A percentile compares a stretch with the other conserved stretches of the same genome.
These are phyloP conservation scores for Proterorhinus semilunaris DNA, from an alignment of 2,113 vertebrate genomes.

Conservation along the genomic window DNA sequence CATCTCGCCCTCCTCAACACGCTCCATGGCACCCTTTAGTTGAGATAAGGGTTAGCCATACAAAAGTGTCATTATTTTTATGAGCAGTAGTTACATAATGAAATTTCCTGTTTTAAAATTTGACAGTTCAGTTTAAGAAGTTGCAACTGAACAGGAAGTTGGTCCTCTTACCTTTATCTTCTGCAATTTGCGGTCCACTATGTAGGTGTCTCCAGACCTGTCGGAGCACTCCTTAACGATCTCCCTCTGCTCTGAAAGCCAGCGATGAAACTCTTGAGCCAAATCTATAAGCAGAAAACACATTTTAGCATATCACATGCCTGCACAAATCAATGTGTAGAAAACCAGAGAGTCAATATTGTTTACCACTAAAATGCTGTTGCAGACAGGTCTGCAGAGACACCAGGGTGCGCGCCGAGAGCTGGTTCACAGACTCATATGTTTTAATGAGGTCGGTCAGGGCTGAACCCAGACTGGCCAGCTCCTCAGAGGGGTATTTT, in stretches of 20 bases:
- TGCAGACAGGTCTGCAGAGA: slow-evolving; percentile 87
- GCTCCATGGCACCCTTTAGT: slow-evolving; percentile 82
- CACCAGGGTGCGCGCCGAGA: slow-evolving; percentile 82
- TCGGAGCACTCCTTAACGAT: slow-evolving; percentile 87
- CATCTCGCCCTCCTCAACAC: slow-evolving; percentile 82
- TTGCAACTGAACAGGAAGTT: no score
- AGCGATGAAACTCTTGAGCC: slow-evolving; percentile 90
- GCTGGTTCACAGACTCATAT: slow-evolving; percentile 87
- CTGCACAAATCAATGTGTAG: background rate
- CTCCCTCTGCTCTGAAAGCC: slow-evolving; percentile 83
- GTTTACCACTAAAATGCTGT: slow-evolving; percentile 86
- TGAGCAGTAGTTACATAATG: background rate
- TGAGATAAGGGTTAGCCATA: background rate
- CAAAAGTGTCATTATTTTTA: no score
- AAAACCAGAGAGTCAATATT: background rate
- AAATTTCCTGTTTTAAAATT: background rate
- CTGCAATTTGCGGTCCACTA: slow-evolving; percentile 86
- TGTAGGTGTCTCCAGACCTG: slow-evolving; percentile 86
- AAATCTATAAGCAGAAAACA: slow-evolving; percentile 70
- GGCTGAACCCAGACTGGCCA: slow-evolving; percentile 82
- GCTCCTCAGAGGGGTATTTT: slow-evolving; percentile 86
- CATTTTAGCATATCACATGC: background rate
- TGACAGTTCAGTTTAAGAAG: background rate
- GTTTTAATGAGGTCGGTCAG: slow-evolving; percentile 87
- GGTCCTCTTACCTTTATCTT: slow-evolving; percentile 84